Percentiles rank a stretch among this genome's conserved stretches.
These are phyloP conservation scores for Spatulosminthurus flaviceps DNA, from an alignment of 2,888 invertebrate species.

Conservation along the genomic window DNA sequence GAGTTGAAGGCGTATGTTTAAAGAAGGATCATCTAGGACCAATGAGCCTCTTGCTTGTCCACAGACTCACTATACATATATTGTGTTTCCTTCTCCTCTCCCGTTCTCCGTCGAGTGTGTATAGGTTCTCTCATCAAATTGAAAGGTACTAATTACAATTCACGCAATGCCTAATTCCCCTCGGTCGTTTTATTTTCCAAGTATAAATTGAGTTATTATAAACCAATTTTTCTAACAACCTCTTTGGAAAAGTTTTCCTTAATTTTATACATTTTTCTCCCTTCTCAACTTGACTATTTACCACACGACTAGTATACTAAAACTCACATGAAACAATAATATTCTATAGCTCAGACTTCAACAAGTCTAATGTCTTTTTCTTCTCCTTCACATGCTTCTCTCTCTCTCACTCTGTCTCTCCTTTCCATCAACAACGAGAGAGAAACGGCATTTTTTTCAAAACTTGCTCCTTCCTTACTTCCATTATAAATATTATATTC, in stretches of 20 bases:
- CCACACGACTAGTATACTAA: too few species aligned
- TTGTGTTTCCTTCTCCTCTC: background rate
- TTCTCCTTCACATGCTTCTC: background rate
- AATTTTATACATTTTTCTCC: slow-evolving; percentile 28
- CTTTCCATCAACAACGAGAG: background rate
- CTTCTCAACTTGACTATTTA: background rate
- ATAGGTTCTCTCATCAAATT: slow-evolving; percentile 64
- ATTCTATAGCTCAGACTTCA: background rate
- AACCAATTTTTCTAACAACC: slow-evolving; percentile 63
- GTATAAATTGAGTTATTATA: slow-evolving; percentile 64
- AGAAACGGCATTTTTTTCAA: slow-evolving; percentile 2
- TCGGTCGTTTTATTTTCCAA: slow-evolving; percentile 46
- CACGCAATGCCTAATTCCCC: slow-evolving; percentile 64
- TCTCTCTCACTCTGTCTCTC: slow-evolving; percentile 11
- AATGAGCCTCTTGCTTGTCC: background rate
- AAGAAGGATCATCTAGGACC: too few species aligned
- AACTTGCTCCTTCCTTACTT: background rate
- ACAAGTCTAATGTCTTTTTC: slow-evolving; percentile 20
- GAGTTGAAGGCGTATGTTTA: too few species aligned
- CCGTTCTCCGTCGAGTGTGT: slow-evolving; percentile 53
- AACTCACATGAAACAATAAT: background rate
- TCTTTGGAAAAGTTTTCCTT: slow-evolving; percentile 45
- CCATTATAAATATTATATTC: background rate
- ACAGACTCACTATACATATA: too few species aligned
- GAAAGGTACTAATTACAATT: slow-evolving; percentile 65